Conservation (phyloP, 2,797 vertebrate genomes). For the Enteromius viviparus region DNA sequence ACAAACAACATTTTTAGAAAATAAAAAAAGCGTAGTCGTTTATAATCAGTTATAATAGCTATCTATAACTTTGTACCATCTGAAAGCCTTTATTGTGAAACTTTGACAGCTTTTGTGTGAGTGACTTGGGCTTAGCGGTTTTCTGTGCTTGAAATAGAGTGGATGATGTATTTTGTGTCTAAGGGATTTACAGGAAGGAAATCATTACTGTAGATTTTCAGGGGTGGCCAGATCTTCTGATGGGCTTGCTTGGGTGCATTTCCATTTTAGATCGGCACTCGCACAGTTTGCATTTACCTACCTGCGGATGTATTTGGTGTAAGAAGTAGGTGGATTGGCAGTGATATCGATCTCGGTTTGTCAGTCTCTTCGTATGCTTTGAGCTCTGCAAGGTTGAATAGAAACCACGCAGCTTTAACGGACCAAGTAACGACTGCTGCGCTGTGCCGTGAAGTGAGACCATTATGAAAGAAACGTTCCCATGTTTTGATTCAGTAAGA, state of each 20-base stretch:
- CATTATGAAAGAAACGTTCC: neutral
- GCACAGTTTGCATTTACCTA: neutral
- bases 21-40: neutral
- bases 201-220: neutral
- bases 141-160: neutral
- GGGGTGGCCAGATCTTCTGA: neutral
- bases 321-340: neutral
- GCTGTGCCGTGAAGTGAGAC: neutral
- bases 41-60: neutral
- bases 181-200: constrained; percentile 31
- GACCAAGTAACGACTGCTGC: constrained; percentile 20
- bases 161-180: neutral
- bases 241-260: neutral
- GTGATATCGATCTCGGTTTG: neutral
- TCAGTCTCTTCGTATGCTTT: neutral
- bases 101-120: neutral
- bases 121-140: neutral
- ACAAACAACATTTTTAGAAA: neutral
- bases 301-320: constrained; percentile 6
- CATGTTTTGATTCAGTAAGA: neutral
- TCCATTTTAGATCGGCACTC: constrained; percentile 14
- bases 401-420: constrained; percentile 1
- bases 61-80: neutral
- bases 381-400: neutral
- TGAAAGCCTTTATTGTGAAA: neutral